Conservation (phyloP, 2,113 vertebrate species). For the Aythya baeri region DNA sequence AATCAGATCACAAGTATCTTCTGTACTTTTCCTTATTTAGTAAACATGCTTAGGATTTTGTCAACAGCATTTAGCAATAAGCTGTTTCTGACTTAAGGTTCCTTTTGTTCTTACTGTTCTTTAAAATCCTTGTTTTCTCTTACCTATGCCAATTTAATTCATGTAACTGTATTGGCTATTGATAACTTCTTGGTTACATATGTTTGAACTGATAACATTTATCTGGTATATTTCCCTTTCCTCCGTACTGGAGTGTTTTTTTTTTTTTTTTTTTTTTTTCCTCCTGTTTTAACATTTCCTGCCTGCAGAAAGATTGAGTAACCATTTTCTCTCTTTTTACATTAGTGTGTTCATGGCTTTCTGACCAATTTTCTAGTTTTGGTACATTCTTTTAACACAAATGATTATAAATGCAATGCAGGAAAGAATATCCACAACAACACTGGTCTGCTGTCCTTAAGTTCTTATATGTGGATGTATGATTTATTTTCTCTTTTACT, state of each 20-base stretch:
- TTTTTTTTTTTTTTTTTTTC: not conserved
- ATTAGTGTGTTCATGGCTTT: not conserved
- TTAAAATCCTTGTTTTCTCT: not conserved
- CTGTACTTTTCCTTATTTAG: not conserved
- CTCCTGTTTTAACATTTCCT: not conserved
- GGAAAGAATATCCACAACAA: not conserved
- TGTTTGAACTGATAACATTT: not conserved
- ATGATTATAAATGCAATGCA: not conserved
- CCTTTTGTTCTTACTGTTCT: not conserved
- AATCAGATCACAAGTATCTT: not conserved
- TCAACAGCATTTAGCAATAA: not conserved
- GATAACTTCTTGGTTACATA: not conserved
- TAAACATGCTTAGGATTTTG: not conserved
- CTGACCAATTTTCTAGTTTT: not conserved
- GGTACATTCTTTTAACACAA: not conserved
- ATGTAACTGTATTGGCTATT: not conserved
- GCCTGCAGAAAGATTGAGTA: not conserved
- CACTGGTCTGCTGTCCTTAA: not conserved
- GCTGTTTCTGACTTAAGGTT: not conserved
- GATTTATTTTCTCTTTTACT: not conserved
- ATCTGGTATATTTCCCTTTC: not conserved
- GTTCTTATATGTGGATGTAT: not conserved
- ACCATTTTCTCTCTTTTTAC: not conserved
- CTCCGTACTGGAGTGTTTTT: not conserved
- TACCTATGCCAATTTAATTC: not conserved